Percentiles rank a stretch among this genome's conserved stretches.
phyloP scores from a whole-genome alignment of 2,888 invertebrate genomes.

The Lycia hirtaria region DNA sequence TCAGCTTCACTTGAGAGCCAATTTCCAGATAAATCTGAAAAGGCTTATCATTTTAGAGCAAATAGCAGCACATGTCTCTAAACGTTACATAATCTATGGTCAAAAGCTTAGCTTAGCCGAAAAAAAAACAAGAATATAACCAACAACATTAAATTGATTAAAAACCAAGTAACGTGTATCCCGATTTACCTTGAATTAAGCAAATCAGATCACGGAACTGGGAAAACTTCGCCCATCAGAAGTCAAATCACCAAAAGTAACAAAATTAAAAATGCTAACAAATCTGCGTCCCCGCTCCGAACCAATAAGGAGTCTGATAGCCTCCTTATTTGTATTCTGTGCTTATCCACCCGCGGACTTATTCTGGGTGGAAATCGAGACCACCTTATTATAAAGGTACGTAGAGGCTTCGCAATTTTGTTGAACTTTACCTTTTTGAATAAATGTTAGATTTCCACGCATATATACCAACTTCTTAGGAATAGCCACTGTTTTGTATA shows the following conservation, averaged over 20 bases:
- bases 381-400: background rate
- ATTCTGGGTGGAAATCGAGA: constrained; percentile 52
- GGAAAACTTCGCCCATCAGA: constrained; percentile 14
- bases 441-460: no score
- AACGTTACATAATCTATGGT: no score
- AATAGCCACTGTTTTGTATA: no score
- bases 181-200: background rate
- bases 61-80: no score
- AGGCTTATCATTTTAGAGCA: no score
- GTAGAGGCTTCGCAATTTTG: constrained; percentile 4
- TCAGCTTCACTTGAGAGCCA: no score
- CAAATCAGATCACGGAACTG: constrained; percentile 1
- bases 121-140: background rate
- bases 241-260: constrained; percentile 35
- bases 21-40: no score
- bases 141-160: background rate
- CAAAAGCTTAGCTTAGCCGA: background rate
- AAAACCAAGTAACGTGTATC: no score
- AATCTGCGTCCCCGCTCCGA: constrained; percentile 44
- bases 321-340: constrained; percentile 68
- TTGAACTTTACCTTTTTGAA: no score
- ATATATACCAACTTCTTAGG: no score
- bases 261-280: constrained; percentile 49
- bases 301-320: constrained; percentile 56
- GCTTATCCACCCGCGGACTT: constrained; percentile 51